phyloP scores from a whole-genome alignment of 2,113 vertebrate genomes.

The Naja naja region DNA sequence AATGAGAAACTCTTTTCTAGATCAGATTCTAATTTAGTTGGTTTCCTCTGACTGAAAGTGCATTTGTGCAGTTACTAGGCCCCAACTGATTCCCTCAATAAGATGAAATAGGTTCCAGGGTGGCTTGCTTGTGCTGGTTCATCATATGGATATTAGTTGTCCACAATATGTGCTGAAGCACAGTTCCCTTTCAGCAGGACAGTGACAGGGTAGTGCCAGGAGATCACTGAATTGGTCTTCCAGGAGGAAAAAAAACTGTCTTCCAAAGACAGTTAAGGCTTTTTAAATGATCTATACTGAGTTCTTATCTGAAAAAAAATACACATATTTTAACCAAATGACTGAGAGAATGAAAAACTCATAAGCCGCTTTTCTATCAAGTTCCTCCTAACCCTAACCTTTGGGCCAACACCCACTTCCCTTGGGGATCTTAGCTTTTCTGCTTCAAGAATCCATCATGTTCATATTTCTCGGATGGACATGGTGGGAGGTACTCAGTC shows the following conservation, averaged over 20 bases:
- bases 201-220: background rate
- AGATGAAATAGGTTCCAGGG: background rate
- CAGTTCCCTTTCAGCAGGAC: background rate
- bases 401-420: background rate
- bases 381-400: background rate
- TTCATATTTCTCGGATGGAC: background rate
- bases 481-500: background rate
- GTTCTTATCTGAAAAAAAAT: background rate
- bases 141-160: background rate
- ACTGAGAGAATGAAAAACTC: background rate
- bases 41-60: background rate
- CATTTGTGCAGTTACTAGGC: background rate
- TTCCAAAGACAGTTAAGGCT: background rate
- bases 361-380: background rate
- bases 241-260: background rate
- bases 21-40: background rate
- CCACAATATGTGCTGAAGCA: background rate
- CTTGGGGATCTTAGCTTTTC: background rate
- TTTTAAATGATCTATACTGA: background rate
- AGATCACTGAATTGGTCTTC: background rate
- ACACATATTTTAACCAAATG: background rate
- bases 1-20: background rate
- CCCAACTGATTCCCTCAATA: background rate
- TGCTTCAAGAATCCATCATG: background rate
- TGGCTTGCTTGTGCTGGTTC: background rate